These are phyloP conservation scores for Bradypodion ventrale DNA, from an alignment of 2,797 vertebrate species.

Conservation along the genomic window DNA sequence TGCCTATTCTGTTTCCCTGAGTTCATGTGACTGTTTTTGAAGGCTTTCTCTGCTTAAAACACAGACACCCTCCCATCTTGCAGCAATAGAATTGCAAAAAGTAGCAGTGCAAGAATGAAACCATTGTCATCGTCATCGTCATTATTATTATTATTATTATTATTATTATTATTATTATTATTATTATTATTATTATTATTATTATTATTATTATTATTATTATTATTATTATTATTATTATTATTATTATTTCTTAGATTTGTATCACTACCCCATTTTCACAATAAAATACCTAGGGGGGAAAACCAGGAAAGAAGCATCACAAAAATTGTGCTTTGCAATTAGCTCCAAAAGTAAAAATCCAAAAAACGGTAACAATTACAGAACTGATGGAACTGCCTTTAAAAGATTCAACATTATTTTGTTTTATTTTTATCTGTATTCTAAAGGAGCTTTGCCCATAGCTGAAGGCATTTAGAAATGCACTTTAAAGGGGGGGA, in stretches of 20 bases:
- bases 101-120: not conserved
- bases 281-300: not conserved
- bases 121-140: no score
- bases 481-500: not conserved
- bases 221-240: no score
- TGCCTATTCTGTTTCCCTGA: not conserved
- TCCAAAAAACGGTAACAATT: not conserved
- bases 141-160: no score
- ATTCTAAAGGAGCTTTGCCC: not conserved
- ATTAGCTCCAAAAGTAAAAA: not conserved
- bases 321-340: not conserved
- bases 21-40: not conserved
- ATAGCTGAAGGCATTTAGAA: not conserved
- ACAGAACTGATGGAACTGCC: not conserved
- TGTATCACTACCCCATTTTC: no score
- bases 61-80: not conserved
- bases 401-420: not conserved
- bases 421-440: not conserved
- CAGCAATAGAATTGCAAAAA: not conserved
- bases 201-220: no score
- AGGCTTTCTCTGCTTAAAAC: not conserved
- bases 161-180: no score
- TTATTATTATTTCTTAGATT: no score
- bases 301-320: not conserved
- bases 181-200: no score